A percentile compares a stretch with the other conserved stretches of the same genome.
Evolutionary conservation across 2,888 invertebrate species (phyloP).

Genomic region (Eupeodes luniger): DNA sequence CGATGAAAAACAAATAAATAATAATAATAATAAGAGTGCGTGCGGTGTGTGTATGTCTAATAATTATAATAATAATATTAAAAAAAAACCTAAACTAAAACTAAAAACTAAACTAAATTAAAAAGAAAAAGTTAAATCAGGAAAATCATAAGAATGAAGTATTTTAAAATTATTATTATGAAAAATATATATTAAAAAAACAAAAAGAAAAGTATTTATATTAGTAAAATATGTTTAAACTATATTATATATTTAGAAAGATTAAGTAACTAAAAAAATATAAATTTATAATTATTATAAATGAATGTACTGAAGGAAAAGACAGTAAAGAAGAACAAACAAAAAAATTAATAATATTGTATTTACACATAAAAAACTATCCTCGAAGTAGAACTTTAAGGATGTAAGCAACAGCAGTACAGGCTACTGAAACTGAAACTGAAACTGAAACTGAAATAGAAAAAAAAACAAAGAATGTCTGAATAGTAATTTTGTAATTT

Average conservation of each 20-base stretch:
- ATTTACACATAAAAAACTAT: slow-evolving; percentile 50
- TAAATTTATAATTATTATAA: background rate
- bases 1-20: slow-evolving; percentile 4
- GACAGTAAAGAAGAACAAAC: slow-evolving; percentile 12
- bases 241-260: background rate
- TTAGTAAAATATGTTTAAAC: slow-evolving; percentile 17
- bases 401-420: slow-evolving; percentile 20
- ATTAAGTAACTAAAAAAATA: slow-evolving; percentile 7
- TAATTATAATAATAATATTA: slow-evolving; percentile 20
- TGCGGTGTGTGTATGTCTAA: slow-evolving; percentile 10
- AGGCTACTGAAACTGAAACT: background rate
- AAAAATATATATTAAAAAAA: slow-evolving; percentile 26
- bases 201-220: slow-evolving; percentile 35
- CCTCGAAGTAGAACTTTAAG: slow-evolving; percentile 41
- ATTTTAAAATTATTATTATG: slow-evolving; percentile 49
- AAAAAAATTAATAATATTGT: slow-evolving; percentile 4
- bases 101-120: slow-evolving; percentile 13
- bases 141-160: slow-evolving; percentile 68
- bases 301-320: slow-evolving; percentile 6
- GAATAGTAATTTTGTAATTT: slow-evolving; percentile 28
- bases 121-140: slow-evolving; percentile 55
- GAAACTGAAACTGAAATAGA: no score
- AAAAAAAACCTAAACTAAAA: slow-evolving; percentile 5
- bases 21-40: background rate
- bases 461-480: slow-evolving; percentile 29